Conservation (phyloP, 2,113 vertebrate genomes). For the Clarias macrocephalus region DNA sequence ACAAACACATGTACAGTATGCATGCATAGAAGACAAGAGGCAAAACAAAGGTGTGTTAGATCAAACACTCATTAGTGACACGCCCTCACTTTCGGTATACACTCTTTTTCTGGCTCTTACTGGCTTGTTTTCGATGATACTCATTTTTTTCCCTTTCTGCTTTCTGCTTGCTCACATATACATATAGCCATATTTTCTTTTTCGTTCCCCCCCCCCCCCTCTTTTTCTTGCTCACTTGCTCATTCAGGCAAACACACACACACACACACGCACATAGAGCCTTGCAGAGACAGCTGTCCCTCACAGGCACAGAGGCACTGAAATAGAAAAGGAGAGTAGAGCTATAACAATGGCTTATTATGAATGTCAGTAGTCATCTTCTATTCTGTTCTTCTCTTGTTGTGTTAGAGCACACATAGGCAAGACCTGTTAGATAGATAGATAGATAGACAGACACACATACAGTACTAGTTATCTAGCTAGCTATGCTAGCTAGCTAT, state of each 20-base stretch:
- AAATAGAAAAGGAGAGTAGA: constrained; percentile 53
- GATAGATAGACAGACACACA: not conserved
- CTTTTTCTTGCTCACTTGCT: too few relatives aligned
- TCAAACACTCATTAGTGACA: constrained; percentile 45
- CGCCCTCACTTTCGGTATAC: constrained; percentile 39
- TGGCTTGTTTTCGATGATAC: not conserved
- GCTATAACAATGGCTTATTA: constrained; percentile 54
- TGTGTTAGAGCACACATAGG: not conserved
- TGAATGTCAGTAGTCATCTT: constrained; percentile 53
- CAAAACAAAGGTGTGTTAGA: constrained; percentile 48
- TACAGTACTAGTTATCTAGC: not conserved
- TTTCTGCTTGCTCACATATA: not conserved
- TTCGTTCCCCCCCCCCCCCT: not conserved
- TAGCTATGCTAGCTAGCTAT: not conserved
- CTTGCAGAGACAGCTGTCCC: constrained; percentile 61
- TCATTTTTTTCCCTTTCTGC: not conserved
- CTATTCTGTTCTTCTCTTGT: constrained; percentile 33
- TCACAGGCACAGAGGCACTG: constrained; percentile 54
- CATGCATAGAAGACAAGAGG: constrained; percentile 14
- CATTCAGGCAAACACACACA: not conserved
- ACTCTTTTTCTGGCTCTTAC: not conserved
- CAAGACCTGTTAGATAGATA: not conserved
- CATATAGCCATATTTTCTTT: constrained; percentile 30
- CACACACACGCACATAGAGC: not conserved
- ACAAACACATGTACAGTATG: constrained; percentile 4